Percentiles rank a stretch among this genome's conserved stretches.
Evolutionary conservation across 2,888 invertebrate genomes (phyloP).

Genomic region (Brenthis hecate): DNA sequence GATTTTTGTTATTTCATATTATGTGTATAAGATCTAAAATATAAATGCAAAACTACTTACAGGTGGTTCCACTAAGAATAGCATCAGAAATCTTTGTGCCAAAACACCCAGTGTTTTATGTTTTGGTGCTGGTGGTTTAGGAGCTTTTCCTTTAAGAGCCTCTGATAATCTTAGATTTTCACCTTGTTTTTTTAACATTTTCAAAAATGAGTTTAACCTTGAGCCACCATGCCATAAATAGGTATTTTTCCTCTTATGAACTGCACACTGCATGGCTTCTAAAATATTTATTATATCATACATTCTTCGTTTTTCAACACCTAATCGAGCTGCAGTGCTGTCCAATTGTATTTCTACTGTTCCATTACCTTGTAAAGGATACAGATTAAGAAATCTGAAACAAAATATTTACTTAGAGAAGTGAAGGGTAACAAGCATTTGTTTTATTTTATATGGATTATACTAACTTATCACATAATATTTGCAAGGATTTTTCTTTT

Average conservation of each 20-base stretch:
- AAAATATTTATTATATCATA: slow-evolving; percentile 89
- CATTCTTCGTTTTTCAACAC: slow-evolving; percentile 86
- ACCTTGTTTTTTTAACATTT: slow-evolving; percentile 83
- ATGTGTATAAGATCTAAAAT: not conserved
- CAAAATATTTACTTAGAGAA: not conserved
- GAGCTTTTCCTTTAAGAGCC: slow-evolving; percentile 75
- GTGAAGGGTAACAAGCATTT: not conserved
- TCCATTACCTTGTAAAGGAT: slow-evolving; percentile 76
- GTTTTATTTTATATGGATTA: not conserved
- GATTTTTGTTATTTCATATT: not conserved
- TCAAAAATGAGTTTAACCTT: slow-evolving; percentile 81
- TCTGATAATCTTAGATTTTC: slow-evolving; percentile 78
- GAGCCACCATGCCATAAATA: slow-evolving; percentile 87
- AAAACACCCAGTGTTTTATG: slow-evolving; percentile 86
- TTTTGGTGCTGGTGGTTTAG: slow-evolving; percentile 78
- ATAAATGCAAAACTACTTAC: slow-evolving; percentile 63
- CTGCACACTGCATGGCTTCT: slow-evolving; percentile 87
- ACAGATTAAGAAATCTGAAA: slow-evolving; percentile 81
- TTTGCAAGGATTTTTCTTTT: slow-evolving; percentile 83
- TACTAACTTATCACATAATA: slow-evolving; percentile 82
- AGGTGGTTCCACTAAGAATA: slow-evolving; percentile 85
- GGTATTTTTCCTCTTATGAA: slow-evolving; percentile 85
- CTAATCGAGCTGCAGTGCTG: slow-evolving; percentile 83
- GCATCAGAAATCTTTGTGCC: slow-evolving; percentile 87
- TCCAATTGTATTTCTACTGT: slow-evolving; percentile 84